Evolutionary conservation across 2,888 invertebrate species (phyloP).

Genomic region (Stegophylla sp.): DNA sequence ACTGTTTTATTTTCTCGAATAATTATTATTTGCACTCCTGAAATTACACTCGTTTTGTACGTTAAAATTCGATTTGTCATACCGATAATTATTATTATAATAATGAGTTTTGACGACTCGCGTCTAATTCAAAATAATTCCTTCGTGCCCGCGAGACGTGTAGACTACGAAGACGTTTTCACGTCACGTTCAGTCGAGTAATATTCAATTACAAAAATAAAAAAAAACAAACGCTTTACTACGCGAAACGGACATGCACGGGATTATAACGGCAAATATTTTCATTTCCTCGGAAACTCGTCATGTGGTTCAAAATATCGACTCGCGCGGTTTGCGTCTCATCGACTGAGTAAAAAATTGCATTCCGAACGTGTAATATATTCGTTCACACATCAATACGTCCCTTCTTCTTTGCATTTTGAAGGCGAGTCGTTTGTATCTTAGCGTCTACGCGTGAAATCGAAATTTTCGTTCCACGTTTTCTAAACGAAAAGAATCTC

Average conservation of each 20-base stretch:
- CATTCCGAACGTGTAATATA: background rate
- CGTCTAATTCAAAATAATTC: background rate
- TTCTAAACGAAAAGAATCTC: slow-evolving; percentile 3
- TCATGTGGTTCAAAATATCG: too few species aligned
- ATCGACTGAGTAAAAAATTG: background rate
- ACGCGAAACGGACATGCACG: too few species aligned
- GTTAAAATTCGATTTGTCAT: too few species aligned
- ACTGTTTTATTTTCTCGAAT: background rate
- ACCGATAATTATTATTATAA: too few species aligned
- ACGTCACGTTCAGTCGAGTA: too few species aligned
- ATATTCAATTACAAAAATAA: too few species aligned
- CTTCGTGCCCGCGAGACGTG: too few species aligned
- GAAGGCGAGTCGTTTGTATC: background rate
- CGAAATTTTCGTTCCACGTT: background rate
- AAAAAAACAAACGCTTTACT: too few species aligned
- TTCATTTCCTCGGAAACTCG: too few species aligned
- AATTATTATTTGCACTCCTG: background rate
- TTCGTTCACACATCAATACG: background rate
- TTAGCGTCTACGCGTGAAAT: background rate
- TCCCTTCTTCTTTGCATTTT: background rate
- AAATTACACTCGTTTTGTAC: background rate
- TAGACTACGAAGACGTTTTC: too few species aligned
- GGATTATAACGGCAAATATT: too few species aligned
- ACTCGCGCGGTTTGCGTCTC: background rate
- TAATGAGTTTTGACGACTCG: background rate